Evolutionary conservation across 37 sponge, comb jelly and placozoan species (phyloP), one percentile per base, ranked within the genome.

Genomic region (Beroe forskalii): DNA sequence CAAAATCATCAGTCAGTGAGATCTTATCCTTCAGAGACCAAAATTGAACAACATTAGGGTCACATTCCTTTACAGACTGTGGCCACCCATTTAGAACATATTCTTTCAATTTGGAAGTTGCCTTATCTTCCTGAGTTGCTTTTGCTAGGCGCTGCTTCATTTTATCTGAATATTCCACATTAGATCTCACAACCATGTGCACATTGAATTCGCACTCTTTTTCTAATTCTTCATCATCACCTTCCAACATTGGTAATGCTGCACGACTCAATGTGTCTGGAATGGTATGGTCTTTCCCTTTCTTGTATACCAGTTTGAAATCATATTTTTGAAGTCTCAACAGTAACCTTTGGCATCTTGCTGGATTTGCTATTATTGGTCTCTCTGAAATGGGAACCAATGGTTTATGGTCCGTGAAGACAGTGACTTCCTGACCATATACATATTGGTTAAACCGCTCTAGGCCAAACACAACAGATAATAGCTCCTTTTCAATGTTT

Each of bases 401-500:
- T 24, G 66, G 66, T 19, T 63, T 63, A 19, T 63, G 66, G 25
- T 63, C 66, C 20, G 66, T n/a, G 66, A 28, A 30, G 20, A 63
- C 66, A 19, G 20, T 28, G 2, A 63, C 66, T 28, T 63, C 20
- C 66, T 63, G 66, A 19, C n/a, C n/a, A n/a, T n/a, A n/a, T n/a
- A n/a, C n/a, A n/a, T n/a, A n/a, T n/a, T n/a, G n/a, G n/a, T n/a
- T 63, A 63, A 63, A 63, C n/a, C 66, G 9, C 25, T 76, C 64
- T 32, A 4, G 76, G 9, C 48, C 76, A 61, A 91, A 91, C 39
- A 91, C 91, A 22, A 91, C 40, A 0, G 91, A 60, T 36, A 91
- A 35, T 24, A 76, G 24, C 43, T 91, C 76, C 39, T 76, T 76
- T 41, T 91, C 91, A 1, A 91, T 91, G 20, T 86, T 44, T 6